phyloP scores from a whole-genome alignment of 1,140 invertebrate genomes.

The Archivesica marissinica region DNA sequence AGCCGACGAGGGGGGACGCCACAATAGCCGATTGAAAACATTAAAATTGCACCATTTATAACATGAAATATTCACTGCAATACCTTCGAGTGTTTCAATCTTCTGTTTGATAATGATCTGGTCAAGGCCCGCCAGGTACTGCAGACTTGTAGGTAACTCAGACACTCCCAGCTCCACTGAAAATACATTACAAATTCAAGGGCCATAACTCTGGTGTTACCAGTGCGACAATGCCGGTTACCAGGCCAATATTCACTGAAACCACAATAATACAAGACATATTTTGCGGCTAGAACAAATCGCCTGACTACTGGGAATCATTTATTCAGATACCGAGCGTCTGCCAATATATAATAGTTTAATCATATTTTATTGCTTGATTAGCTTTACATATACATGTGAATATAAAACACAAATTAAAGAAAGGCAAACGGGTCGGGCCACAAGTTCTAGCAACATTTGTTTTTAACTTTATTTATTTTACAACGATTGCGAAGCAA shows the following conservation, averaged over 20 bases:
- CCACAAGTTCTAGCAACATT: no score
- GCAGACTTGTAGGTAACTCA: background rate
- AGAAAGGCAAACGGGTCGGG: no score
- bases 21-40: no score
- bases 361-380: background rate
- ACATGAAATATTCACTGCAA: no score
- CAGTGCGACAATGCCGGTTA: background rate
- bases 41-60: no score
- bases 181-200: background rate
- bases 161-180: conserved; percentile 13
- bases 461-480: no score
- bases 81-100: conserved; percentile 36
- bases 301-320: background rate
- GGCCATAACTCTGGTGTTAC: background rate
- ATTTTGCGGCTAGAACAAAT: background rate
- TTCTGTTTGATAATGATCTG: conserved; percentile 38
- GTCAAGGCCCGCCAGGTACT: conserved; percentile 32
- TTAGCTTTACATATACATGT: no score
- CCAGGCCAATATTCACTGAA: background rate
- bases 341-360: background rate
- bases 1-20: no score
- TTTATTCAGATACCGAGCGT: background rate
- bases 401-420: no score
- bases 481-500: no score
- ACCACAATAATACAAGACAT: background rate